Percentiles rank a stretch among this genome's conserved stretches.
Conservation (phyloP, 2,797 vertebrate genomes). For the Bucorvus abyssinicus region DNA sequence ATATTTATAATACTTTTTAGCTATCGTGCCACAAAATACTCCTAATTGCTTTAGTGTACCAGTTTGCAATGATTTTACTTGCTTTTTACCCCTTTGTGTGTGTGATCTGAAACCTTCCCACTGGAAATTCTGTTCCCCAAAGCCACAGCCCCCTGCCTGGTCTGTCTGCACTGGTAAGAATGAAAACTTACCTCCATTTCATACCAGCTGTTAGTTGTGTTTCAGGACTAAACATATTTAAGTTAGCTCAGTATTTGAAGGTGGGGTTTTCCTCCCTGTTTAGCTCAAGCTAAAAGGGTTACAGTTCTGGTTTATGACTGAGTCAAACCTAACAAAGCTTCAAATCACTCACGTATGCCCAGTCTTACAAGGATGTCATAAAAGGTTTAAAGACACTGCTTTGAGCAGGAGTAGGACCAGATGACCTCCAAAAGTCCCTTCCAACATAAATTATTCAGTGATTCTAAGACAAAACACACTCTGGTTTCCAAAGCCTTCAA, state of each 20-base stretch:
- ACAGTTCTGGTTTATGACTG: neutral
- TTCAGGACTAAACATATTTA: neutral
- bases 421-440: slow-evolving; percentile 16
- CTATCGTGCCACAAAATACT: neutral
- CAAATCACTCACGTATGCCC: neutral
- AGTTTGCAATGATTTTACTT: neutral
- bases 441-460: slow-evolving; percentile 25
- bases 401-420: neutral
- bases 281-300: neutral
- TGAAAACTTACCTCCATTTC: neutral
- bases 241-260: neutral
- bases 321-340: neutral
- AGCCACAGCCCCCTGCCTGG: neutral
- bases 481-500: neutral
- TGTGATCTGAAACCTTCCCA: neutral
- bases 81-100: neutral
- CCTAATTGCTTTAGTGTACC: neutral
- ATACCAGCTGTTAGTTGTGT: neutral
- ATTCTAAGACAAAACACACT: neutral
- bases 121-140: neutral
- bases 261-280: neutral
- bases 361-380: neutral
- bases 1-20: neutral
- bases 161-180: neutral
- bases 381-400: slow-evolving; percentile 3